phyloP scores from a whole-genome alignment of 1,140 invertebrate genomes.

The Scaptomyza graminum region DNA sequence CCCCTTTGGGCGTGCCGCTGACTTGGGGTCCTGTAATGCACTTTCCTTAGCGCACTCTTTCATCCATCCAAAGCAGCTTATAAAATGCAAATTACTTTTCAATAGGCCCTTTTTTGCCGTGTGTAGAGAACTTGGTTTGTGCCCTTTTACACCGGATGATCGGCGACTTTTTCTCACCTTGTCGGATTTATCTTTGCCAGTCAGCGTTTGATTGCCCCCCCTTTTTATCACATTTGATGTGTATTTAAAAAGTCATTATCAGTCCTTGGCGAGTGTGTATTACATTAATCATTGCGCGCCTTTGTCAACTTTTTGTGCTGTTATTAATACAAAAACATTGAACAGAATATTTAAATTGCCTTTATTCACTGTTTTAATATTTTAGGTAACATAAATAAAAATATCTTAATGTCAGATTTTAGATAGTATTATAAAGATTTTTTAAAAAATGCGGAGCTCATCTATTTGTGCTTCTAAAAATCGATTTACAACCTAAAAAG shows the following conservation, averaged over 20 bases:
- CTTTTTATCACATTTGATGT: constrained; percentile 74
- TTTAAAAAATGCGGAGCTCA: too few relatives aligned
- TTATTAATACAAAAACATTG: constrained; percentile 29
- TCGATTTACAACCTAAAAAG: too few relatives aligned
- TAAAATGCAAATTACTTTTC: constrained; percentile 79
- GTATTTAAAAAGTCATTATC: constrained; percentile 81
- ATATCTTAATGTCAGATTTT: neutral
- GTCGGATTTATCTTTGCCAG: constrained; percentile 24
- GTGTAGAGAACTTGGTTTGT: neutral
- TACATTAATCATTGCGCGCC: constrained; percentile 42
- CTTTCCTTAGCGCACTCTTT: constrained; percentile 42
- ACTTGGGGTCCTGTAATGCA: constrained; percentile 55
- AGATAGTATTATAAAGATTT: too few relatives aligned
- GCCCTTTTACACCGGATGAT: constrained; percentile 8
- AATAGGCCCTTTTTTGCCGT: constrained; percentile 57
- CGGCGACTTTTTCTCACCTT: constrained; percentile 43
- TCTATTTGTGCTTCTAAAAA: too few relatives aligned
- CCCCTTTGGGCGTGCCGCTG: constrained; percentile 42
- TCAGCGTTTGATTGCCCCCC: constrained; percentile 62
- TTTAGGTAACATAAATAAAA: neutral
- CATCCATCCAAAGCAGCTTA: constrained; percentile 50
- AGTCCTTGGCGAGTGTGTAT: constrained; percentile 36
- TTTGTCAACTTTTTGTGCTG: constrained; percentile 21
- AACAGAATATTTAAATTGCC: constrained; percentile 1
- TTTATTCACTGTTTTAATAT: constrained; percentile 1